A percentile compares a stretch with the other conserved stretches of the same genome.
These are phyloP conservation scores for Pseudolaguvia tuberculata DNA, from an alignment of 2,113 vertebrate genomes.

Conservation along the genomic window DNA sequence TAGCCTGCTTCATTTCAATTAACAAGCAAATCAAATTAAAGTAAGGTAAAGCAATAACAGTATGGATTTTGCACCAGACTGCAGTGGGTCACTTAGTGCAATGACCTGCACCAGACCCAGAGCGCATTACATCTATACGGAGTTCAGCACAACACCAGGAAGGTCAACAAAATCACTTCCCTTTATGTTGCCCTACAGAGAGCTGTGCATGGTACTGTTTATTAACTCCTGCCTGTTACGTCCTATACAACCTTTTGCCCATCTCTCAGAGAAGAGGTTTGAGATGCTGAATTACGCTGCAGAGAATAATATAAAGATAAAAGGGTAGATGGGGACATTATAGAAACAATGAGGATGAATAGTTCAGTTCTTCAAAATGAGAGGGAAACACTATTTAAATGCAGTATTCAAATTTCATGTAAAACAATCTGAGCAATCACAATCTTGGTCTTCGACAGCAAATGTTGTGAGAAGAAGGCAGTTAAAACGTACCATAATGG, in stretches of 20 bases:
- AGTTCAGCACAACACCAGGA: conserved; percentile 52
- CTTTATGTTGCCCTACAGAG: neutral
- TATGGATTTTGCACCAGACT: conserved; percentile 76
- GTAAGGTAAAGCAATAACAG: conserved; percentile 69
- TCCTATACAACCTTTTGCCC: neutral
- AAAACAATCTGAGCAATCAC: neutral
- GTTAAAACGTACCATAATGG: too few species aligned
- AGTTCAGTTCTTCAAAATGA: too few species aligned
- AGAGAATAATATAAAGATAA: too few species aligned
- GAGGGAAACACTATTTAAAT: neutral
- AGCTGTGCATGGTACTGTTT: neutral
- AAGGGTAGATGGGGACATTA: too few species aligned
- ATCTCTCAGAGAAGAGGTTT: neutral
- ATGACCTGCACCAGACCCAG: conserved; percentile 51
- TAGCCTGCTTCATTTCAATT: conserved; percentile 52
- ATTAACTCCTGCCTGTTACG: neutral
- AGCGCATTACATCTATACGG: conserved; percentile 60
- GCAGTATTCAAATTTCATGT: neutral
- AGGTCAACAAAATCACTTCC: conserved; percentile 46
- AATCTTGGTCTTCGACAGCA: neutral
- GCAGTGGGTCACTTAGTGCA: conserved; percentile 63
- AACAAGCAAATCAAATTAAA: conserved; percentile 67
- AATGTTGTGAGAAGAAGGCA: too few species aligned
- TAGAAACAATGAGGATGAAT: too few species aligned
- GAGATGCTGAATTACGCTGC: too few species aligned